Conservation (phyloP, 2,888 invertebrate species). For the Cantharis nigra region DNA sequence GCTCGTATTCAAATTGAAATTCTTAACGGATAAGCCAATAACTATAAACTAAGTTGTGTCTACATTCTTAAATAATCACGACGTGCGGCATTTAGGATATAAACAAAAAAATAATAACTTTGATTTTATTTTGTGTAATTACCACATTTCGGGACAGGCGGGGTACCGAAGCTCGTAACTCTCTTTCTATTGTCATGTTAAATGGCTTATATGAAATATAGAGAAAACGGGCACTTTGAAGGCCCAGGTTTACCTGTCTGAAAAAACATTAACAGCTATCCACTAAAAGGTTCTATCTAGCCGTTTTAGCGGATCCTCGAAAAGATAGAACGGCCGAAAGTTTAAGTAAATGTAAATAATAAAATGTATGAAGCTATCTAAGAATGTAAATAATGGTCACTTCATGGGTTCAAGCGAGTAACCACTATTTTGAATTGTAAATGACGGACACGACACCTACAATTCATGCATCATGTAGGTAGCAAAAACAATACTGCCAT, state of each 20-base stretch:
- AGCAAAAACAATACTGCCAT: slow-evolving; percentile 28
- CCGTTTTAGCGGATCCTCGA: slow-evolving; percentile 23
- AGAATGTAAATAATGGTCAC: slow-evolving; percentile 36
- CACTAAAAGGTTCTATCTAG: slow-evolving; percentile 24
- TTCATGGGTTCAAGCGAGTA: slow-evolving; percentile 22
- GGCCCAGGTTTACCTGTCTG: slow-evolving; percentile 17
- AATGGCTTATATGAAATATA: slow-evolving; percentile 43
- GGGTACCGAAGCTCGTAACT: slow-evolving; percentile 41
- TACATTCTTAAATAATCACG: slow-evolving; percentile 39
- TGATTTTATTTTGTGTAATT: slow-evolving; percentile 43
- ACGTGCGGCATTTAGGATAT: slow-evolving; percentile 35
- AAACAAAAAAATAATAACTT: slow-evolving; percentile 37
- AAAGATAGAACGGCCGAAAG: slow-evolving; percentile 8
- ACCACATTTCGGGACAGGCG: slow-evolving; percentile 38
- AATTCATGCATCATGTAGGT: slow-evolving; percentile 23
- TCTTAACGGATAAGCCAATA: slow-evolving; percentile 33
- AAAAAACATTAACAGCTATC: slow-evolving; percentile 16
- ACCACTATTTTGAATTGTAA: slow-evolving; percentile 44
- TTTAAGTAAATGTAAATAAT: slow-evolving; percentile 27
- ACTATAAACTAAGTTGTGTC: slow-evolving; percentile 38
- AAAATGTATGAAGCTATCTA: slow-evolving; percentile 9
- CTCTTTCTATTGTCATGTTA: slow-evolving; percentile 46
- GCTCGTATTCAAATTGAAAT: slow-evolving; percentile 35
- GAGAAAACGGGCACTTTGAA: slow-evolving; percentile 29
- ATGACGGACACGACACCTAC: slow-evolving; percentile 41